phyloP scores from a whole-genome alignment of 2,888 invertebrate genomes.

The Mythimna vitellina region DNA sequence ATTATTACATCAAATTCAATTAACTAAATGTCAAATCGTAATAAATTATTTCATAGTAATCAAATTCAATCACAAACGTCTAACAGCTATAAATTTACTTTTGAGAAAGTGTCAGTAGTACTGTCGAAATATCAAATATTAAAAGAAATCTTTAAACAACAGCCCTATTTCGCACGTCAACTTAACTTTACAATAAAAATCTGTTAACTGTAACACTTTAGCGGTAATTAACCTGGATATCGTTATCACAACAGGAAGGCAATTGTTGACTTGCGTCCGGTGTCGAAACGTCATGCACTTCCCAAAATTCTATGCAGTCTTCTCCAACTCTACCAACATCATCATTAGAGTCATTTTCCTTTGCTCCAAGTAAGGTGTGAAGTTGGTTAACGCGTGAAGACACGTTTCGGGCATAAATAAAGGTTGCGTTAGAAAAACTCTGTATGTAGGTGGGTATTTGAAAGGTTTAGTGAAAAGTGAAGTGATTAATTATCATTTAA shows the following conservation, averaged over 20 bases:
- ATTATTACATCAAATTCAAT: not conserved
- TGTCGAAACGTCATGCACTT: conserved; percentile 66
- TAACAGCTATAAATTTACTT: not conserved
- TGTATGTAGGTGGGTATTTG: conserved; percentile 60
- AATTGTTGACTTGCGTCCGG: conserved; percentile 71
- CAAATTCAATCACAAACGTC: not conserved
- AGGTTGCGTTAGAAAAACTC: conserved; percentile 61
- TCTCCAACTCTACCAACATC: not conserved
- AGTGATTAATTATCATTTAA: conserved; percentile 51
- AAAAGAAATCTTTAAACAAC: not conserved
- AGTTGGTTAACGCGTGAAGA: conserved; percentile 46
- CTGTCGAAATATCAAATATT: not conserved
- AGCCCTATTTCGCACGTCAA: conserved; percentile 1
- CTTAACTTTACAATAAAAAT: conserved; percentile 28
- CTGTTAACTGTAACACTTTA: conserved; percentile 58
- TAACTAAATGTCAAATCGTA: not conserved
- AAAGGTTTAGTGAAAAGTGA: conserved; percentile 58
- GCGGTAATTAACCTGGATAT: conserved; percentile 66
- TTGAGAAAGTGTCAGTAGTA: not conserved
- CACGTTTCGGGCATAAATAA: conserved; percentile 64
- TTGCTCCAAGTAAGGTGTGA: not conserved
- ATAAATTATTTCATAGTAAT: not conserved
- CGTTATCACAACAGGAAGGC: conserved; percentile 78
- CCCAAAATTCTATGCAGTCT: conserved; percentile 19
- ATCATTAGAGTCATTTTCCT: conserved; percentile 9